Conservation (phyloP, 2,888 invertebrate genomes). For the Caenorhabditis macrosperma region DNA sequence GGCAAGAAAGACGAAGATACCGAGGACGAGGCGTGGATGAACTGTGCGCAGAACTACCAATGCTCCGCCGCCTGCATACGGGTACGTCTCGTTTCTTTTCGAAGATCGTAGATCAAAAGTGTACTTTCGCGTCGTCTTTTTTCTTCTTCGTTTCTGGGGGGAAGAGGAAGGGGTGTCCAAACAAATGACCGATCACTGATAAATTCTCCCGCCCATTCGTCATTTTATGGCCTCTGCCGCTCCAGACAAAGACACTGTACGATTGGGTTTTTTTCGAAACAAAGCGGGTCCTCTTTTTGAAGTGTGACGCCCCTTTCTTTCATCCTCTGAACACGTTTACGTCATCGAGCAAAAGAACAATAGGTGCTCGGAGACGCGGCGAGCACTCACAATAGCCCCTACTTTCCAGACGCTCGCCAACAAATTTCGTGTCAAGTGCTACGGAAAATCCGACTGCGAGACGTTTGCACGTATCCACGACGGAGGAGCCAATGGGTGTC, state of each 20-base stretch:
- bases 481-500: conserved; percentile 79
- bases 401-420: conserved; percentile 67
- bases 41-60: conserved; percentile 78
- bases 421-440: conserved; percentile 78
- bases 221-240: not conserved
- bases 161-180: conserved; percentile 6
- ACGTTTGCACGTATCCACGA: conserved; percentile 78
- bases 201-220: conserved; percentile 15
- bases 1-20: conserved; percentile 77
- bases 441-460: conserved; percentile 79
- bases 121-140: conserved; percentile 6
- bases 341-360: conserved; percentile 29
- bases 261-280: not conserved
- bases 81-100: conserved; percentile 55
- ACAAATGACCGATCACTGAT: conserved; percentile 25
- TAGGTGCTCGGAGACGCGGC: conserved; percentile 18
- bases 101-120: conserved; percentile 49
- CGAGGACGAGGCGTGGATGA: conserved; percentile 77
- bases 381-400: conserved; percentile 4
- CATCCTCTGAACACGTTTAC: conserved; percentile 18
- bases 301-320: not conserved
- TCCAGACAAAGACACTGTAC: conserved; percentile 15
- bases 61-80: conserved; percentile 77
- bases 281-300: conserved; percentile 4
- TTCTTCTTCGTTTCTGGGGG: not conserved